Base-by-base conservation (phyloP, 2,797 vertebrate genomes). In the Fundulus diaphanus region DNA sequence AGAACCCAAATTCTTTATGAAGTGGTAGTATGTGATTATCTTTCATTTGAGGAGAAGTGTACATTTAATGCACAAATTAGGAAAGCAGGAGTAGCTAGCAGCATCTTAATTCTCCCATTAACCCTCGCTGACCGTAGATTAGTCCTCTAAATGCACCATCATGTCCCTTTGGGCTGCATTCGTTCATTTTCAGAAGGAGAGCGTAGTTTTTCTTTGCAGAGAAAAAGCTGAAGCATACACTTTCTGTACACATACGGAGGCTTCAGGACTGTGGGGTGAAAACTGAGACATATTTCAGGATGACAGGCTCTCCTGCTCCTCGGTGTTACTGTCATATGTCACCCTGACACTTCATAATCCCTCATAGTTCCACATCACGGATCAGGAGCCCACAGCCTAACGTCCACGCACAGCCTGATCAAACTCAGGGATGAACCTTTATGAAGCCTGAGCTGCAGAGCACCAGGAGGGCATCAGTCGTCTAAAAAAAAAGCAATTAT, bases 341-440 rank as follows among this genome's bases (percentile, higher is more conserved):
- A 93, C 87, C 74, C 73, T 93, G 93, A 92, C 92, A 93, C 89
- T 88, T 91, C 90, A 92, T 92, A 86, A 91, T 90, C 88, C 85
- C 84, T 80, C 76, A 73, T 77, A 90, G 90, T 89, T 91, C 87
- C 88, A 89, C 88, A 85, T 90, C 83, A 82, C 85, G 63, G 83
- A 80, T 87, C 81, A 86, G 65, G 56, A 40, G 68, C 84, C 85
- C 77, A 74, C 56, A 80, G 76, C 81, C 59, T 69, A 44, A 68
- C 48, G 75, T 52, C 79, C 74, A 70, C 67, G 78, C 48, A 72
- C n/a, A 29, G 20, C 51, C 59, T 57, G 33, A 85, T 85, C 76
- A 76, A 83, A 85, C 63, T 77, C 65, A 33, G 78, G 73, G 75
- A 74, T 81, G 83, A 79, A 89, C 80, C 73, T 68, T 81, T 82